Base-by-base conservation (phyloP, 92 coral and sea anemone genomes). In the Virgularia gustaviana region DNA sequence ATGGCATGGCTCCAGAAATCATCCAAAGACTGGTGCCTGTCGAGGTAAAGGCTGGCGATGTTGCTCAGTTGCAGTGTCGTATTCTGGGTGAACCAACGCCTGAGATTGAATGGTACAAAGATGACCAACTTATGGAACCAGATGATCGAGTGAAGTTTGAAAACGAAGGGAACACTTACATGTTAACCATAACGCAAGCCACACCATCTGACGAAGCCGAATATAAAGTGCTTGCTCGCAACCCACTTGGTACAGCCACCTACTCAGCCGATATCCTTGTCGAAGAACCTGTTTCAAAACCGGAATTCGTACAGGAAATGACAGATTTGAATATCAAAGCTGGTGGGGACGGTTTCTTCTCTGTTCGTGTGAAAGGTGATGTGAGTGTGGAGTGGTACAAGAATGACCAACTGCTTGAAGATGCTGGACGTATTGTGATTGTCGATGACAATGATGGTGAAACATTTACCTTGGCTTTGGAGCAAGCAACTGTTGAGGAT, bases 101-200 rank as follows among this genome's bases (percentile, higher is more conserved):
- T 15, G 91, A 86, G 24, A 83, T 91, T 19, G 73, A 73, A 36
- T 91, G 97, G 97, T 91, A 75, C 78, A 80, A 82, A 72, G 97
- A 89, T 10, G 96, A 91, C 36, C 82, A 84, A 24, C 85, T 65
- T 20, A 32, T 91, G 31, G 78, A 83, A 23, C 77, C 83, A 49
- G 77, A 71, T 61, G 85, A 83, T 19, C 86, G 78, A 23, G 79
- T 87, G 18, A 75, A 79, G 37, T 80, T 89, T 51, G 94, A 84
- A 72, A 84, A 73, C 62, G 86, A 87, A 43, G 96, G 90, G 25
- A 82, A 68, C 23, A 74, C 52, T 23, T 70, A 86, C 57, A 81
- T 72, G 42, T 55, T 94, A 63, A 82, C 86, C 30, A 84, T 94
- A 72, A 58, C 49, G 39, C 73, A 77, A 10, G 86, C 88, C 24